phyloP scores from a whole-genome alignment of 2,113 vertebrate genomes.

The Paracyprichromis sp. region DNA sequence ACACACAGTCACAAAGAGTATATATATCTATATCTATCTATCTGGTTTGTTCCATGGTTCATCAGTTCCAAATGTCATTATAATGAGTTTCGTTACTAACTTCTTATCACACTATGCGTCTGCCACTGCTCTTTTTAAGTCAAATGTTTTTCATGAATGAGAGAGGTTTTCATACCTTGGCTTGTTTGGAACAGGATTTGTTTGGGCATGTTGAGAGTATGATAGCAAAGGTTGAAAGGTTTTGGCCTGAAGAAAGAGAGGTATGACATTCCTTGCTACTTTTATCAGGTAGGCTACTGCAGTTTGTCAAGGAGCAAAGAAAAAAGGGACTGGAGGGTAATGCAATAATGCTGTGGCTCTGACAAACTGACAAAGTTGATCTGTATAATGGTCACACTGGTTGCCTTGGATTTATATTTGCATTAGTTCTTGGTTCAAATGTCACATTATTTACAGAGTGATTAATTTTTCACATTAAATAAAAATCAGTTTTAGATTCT shows the following conservation, averaged over 20 bases:
- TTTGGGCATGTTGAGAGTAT: background rate
- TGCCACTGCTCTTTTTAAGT: background rate
- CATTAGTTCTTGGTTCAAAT: background rate
- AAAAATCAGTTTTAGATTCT: background rate
- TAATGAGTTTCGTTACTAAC: background rate
- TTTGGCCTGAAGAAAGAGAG: background rate
- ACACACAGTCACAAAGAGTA: background rate
- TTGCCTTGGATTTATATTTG: background rate
- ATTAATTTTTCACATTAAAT: background rate
- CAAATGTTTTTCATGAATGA: background rate
- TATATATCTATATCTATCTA: background rate
- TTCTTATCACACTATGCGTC: background rate
- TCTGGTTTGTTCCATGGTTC: background rate
- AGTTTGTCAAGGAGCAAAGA: background rate
- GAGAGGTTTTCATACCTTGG: background rate
- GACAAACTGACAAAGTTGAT: background rate
- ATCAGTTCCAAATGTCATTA: background rate
- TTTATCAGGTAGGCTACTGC: background rate
- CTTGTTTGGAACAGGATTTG: background rate
- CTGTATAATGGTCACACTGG: background rate
- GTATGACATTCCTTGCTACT: background rate
- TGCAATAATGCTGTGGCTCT: background rate
- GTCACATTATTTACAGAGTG: background rate
- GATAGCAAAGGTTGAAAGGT: background rate
- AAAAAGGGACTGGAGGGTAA: background rate